Percentiles rank a stretch among this genome's conserved stretches.
Conservation (phyloP, 2,113 vertebrate species). For the Tachysurus vachellii region DNA sequence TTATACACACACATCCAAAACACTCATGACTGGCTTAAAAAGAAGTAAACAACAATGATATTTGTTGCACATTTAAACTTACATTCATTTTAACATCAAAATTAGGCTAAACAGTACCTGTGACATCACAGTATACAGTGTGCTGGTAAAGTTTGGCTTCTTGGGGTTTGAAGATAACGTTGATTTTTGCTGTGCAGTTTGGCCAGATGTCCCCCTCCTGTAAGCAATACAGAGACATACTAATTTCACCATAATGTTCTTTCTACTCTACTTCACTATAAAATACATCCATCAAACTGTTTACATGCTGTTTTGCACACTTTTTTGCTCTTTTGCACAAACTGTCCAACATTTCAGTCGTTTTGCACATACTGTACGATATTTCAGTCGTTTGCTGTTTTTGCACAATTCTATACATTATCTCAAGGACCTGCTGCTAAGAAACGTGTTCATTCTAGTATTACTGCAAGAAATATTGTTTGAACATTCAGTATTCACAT, state of each 20-base stretch:
- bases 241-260: background rate
- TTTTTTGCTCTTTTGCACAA: too few relatives aligned
- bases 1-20: conserved; percentile 63
- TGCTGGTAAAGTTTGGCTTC: conserved; percentile 78
- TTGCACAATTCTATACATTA: too few relatives aligned
- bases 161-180: conserved; percentile 77
- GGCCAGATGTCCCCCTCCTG: conserved; percentile 85
- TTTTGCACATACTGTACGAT: too few relatives aligned
- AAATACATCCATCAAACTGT: too few relatives aligned
- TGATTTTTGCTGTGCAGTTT: conserved; percentile 73
- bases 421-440: too few relatives aligned
- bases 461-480: too few relatives aligned
- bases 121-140: conserved; percentile 80
- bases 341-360: too few relatives aligned
- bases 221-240: conserved; percentile 54
- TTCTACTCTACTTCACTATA: background rate
- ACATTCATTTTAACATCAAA: background rate
- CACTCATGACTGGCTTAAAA: conserved; percentile 44
- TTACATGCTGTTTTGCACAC: too few relatives aligned
- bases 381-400: too few relatives aligned
- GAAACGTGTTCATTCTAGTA: too few relatives aligned
- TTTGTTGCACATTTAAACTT: background rate
- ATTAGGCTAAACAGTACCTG: conserved; percentile 68
- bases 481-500: too few relatives aligned
- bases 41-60: conserved; percentile 30